These are phyloP conservation scores for Hymenopus coronatus DNA, from an alignment of 2,888 invertebrate species.

Conservation along the genomic window DNA sequence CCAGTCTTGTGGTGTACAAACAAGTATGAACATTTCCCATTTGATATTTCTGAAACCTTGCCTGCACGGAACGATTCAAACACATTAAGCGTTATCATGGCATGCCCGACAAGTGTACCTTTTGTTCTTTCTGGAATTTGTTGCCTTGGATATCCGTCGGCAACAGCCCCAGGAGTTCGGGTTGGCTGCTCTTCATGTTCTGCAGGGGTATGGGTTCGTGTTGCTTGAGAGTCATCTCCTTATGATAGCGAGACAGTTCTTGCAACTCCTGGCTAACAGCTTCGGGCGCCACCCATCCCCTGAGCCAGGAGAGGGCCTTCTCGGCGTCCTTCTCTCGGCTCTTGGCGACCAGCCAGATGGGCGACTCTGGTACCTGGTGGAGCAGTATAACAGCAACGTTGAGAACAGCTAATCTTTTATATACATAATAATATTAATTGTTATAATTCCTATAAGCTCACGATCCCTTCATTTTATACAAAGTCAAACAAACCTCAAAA, in stretches of 20 bases:
- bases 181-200: neutral
- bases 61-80: too few relatives aligned
- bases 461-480: too few relatives aligned
- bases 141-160: neutral
- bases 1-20: too few relatives aligned
- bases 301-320: slow-evolving; percentile 47
- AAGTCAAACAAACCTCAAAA: too few relatives aligned
- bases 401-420: too few relatives aligned
- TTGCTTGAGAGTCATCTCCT: slow-evolving; percentile 33
- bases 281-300: slow-evolving; percentile 55
- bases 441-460: too few relatives aligned
- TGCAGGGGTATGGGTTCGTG: neutral
- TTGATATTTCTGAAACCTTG: too few relatives aligned
- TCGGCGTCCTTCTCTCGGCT: neutral
- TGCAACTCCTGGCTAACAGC: slow-evolving; percentile 54
- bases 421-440: too few relatives aligned
- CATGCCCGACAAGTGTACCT: neutral
- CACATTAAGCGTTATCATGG: too few relatives aligned
- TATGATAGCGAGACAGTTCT: slow-evolving; percentile 50
- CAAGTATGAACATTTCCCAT: too few relatives aligned
- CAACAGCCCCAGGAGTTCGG: neutral
- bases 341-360: slow-evolving; percentile 9
- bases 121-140: neutral
- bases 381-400: neutral
- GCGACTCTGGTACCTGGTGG: slow-evolving; percentile 5